A percentile compares a stretch with the other conserved stretches of the same genome.
These are phyloP conservation scores for Neodontobutis hainanensis DNA, from an alignment of 2,113 vertebrate species.

Conservation along the genomic window DNA sequence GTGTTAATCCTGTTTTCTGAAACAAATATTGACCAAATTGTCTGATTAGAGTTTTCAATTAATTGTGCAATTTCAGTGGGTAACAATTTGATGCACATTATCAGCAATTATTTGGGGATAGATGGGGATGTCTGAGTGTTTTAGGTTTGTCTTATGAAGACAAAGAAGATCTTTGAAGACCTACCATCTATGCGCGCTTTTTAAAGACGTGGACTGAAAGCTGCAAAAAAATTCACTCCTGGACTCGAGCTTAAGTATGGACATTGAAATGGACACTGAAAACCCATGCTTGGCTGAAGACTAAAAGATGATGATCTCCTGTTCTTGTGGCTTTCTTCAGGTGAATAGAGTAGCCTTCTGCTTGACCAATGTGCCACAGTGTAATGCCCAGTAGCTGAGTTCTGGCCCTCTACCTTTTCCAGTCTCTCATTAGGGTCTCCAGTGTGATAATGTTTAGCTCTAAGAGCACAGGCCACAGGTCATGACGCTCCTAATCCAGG, in stretches of 20 bases:
- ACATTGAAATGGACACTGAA: constrained; percentile 65
- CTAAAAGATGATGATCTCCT: constrained; percentile 57
- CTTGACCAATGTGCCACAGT: constrained; percentile 61
- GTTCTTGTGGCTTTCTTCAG: constrained; percentile 43
- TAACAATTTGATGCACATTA: constrained; percentile 60
- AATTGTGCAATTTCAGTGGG: constrained; percentile 2
- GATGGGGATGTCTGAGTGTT: constrained; percentile 73
- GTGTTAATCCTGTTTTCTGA: constrained; percentile 33
- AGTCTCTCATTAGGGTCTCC: constrained; percentile 80
- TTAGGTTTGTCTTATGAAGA: constrained; percentile 73
- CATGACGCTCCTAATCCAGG: constrained; percentile 87
- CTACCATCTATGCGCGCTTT: constrained; percentile 36
- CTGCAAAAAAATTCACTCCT: constrained; percentile 68
- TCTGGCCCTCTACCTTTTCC: constrained; percentile 72
- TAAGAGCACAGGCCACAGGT: constrained; percentile 82
- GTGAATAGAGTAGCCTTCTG: constrained; percentile 68
- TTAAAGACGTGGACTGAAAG: constrained; percentile 68
- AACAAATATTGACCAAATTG: neutral
- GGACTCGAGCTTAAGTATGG: constrained; percentile 70
- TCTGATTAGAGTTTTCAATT: neutral
- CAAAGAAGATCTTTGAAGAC: constrained; percentile 69
- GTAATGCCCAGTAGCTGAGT: constrained; percentile 44
- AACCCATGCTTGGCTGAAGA: constrained; percentile 36
- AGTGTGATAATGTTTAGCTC: constrained; percentile 63
- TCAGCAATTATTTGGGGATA: constrained; percentile 73